Evolutionary conservation across 2,113 vertebrate species (phyloP), one percentile per base, ranked within the genome.

Genomic region (Nettapus auritus): DNA sequence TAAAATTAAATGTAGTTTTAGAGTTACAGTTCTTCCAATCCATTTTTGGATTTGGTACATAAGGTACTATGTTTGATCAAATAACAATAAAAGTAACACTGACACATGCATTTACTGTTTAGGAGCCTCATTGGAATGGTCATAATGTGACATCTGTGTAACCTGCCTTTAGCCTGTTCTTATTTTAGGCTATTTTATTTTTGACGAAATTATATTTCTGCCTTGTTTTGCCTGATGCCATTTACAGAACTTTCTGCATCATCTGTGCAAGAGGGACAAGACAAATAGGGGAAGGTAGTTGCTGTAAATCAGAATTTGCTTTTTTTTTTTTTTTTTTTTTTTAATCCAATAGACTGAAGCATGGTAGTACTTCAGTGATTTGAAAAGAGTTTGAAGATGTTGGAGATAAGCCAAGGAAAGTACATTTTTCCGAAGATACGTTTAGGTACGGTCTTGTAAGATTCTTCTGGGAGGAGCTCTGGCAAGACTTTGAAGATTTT

Each of bases 111-210:
- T 69, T 76, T 81, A 14, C 20, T 81, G 7, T 62, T 80, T 73
- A 13, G 53, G 66, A 66, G 11, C 22, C 50, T 42, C 44, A 8
- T 33, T 77, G 26, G 9, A 66, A 21, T 34, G 13, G 21, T 74
- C 16, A 16, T 75, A 67, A 50, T 46, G 7, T 50, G 11, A 34
- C 5, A 17, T 3, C 13, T 11, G 5, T 0, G 0, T 40, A 31
- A 19, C 40, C 4, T 84, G 5, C 26, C 33, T 85, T 60, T 17
- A 79, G 17, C 11, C 11, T 63, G 4, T 63, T 82, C 19, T 67
- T 3, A 21, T 63, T 80, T 87, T 60, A 42, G 20, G 19, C 21
- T 38, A 8, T 44, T 14, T 63, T 38, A 11, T 64, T 15, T 75
- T 80, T 48, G 11, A 63, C 29, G 26, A 62, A 38, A 71, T 21